phyloP scores from a whole-genome alignment of 2,888 invertebrate species.

The Morpho deidamia region DNA sequence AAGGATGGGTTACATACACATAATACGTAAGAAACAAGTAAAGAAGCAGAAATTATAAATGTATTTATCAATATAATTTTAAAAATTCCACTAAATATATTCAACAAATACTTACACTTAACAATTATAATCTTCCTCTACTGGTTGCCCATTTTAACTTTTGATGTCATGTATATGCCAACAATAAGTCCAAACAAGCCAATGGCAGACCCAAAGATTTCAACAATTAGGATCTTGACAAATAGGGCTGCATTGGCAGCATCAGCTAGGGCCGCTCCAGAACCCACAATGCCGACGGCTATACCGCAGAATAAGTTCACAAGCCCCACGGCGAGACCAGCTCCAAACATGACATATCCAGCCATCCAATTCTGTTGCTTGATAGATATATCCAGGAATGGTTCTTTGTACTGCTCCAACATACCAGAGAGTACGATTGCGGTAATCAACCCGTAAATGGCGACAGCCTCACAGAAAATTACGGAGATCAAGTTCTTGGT shows the following conservation, averaged over 20 bases:
- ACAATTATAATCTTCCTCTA: conserved; percentile 51
- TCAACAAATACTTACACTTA: conserved; percentile 58
- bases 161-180: conserved; percentile 95
- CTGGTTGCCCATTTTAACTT: conserved; percentile 87
- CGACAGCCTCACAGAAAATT: conserved; percentile 99
- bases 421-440: conserved; percentile 97
- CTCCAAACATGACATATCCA: conserved; percentile 97
- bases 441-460: conserved; percentile 99
- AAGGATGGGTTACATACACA: not conserved
- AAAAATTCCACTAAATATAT: not conserved
- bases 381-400: conserved; percentile 50
- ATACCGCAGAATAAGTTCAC: conserved; percentile 97
- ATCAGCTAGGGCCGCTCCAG: conserved; percentile 98
- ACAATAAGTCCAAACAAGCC: conserved; percentile 99
- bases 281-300: conserved; percentile 98
- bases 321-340: conserved; percentile 95
- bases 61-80: not conserved
- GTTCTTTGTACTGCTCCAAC: conserved; percentile 80
- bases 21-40: not conserved
- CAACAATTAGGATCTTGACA: conserved; percentile 98
- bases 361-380: conserved; percentile 86
- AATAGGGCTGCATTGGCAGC: conserved; percentile 98
- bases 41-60: too few relatives aligned
- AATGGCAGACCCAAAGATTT: conserved; percentile 99
- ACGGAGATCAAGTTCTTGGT: conserved; percentile 99